Conservation (phyloP, 2,113 vertebrate genomes). For the Xiphophorus couchianus region DNA sequence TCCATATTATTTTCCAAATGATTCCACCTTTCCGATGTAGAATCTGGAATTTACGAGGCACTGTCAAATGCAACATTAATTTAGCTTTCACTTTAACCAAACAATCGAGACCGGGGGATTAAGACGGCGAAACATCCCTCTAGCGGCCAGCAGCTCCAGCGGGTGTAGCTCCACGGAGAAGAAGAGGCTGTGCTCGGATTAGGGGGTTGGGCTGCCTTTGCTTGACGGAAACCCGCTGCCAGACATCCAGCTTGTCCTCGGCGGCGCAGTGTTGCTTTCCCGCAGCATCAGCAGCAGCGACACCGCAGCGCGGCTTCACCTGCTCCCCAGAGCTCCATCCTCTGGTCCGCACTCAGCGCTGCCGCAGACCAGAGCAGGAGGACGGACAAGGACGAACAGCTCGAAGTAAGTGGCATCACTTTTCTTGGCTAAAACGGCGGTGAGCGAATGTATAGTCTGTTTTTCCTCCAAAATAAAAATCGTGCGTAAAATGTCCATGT, state of each 20-base stretch:
- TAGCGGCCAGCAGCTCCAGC: slow-evolving; percentile 52
- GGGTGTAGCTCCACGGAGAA: slow-evolving; percentile 19
- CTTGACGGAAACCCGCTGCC: slow-evolving; percentile 59
- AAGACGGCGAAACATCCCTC: slow-evolving; percentile 9
- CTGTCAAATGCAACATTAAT: slow-evolving; percentile 31
- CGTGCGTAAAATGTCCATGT: background rate
- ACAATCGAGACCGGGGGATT: slow-evolving; percentile 23
- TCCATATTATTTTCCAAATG: background rate
- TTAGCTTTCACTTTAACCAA: slow-evolving; percentile 38
- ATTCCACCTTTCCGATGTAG: background rate
- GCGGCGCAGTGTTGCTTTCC: slow-evolving; percentile 59
- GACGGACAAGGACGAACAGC: slow-evolving; percentile 48
- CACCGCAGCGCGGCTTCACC: slow-evolving; percentile 51
- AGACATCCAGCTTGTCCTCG: slow-evolving; percentile 54
- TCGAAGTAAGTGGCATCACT: slow-evolving; percentile 46
- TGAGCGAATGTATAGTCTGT: background rate
- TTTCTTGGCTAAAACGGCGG: background rate
- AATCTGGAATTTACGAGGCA: slow-evolving; percentile 10
- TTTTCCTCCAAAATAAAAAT: too few species aligned
- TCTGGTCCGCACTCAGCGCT: slow-evolving; percentile 19
- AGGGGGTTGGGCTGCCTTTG: slow-evolving; percentile 71
- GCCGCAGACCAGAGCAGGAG: slow-evolving; percentile 49
- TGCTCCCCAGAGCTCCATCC: slow-evolving; percentile 31
- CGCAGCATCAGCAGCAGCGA: slow-evolving; percentile 39
- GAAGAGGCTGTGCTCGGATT: slow-evolving; percentile 61